These are phyloP conservation scores for Baccha elongata DNA, from an alignment of 2,888 invertebrate species.

Conservation along the genomic window DNA sequence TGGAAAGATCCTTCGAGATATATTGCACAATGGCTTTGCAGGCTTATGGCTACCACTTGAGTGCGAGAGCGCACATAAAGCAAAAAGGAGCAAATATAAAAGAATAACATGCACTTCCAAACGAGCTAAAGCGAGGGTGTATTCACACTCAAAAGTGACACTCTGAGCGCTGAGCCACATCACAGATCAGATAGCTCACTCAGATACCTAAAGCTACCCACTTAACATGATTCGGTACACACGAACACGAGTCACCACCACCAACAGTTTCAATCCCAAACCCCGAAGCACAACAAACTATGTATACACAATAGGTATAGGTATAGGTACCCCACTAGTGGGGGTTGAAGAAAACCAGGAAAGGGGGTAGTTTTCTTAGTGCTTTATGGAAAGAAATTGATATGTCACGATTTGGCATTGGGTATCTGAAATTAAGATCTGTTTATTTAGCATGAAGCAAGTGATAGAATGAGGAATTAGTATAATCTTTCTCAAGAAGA, in stretches of 20 bases:
- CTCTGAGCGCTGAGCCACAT: conserved; percentile 62
- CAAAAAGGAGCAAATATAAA: conserved; percentile 56
- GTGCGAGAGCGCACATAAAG: conserved; percentile 26
- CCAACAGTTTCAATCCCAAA: too few species aligned
- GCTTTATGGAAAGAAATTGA: conserved; percentile 65
- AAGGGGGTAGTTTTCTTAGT: conserved; percentile 48
- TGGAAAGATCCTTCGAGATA: conserved; percentile 64
- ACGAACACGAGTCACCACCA: conserved; percentile 18
- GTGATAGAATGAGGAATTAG: conserved; percentile 55
- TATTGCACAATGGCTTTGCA: conserved; percentile 26
- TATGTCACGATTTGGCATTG: conserved; percentile 73
- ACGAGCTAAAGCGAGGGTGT: conserved; percentile 57
- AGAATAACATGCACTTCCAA: conserved; percentile 42
- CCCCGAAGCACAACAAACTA: conserved; percentile 51
- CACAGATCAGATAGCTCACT: conserved; percentile 57
- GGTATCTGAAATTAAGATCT: conserved; percentile 74
- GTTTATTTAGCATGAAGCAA: conserved; percentile 70
- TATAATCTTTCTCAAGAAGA: conserved; percentile 4
- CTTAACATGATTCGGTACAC: conserved; percentile 66
- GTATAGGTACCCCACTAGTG: not conserved
- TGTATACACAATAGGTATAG: conserved; percentile 35
- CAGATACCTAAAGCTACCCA: conserved; percentile 64
- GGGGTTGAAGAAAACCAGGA: not conserved
- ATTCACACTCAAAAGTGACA: conserved; percentile 73
- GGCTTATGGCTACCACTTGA: conserved; percentile 46